A percentile compares a stretch with the other conserved stretches of the same genome.
Conservation (phyloP, 1,140 invertebrate species). For the Philotrypesis tridentata region DNA sequence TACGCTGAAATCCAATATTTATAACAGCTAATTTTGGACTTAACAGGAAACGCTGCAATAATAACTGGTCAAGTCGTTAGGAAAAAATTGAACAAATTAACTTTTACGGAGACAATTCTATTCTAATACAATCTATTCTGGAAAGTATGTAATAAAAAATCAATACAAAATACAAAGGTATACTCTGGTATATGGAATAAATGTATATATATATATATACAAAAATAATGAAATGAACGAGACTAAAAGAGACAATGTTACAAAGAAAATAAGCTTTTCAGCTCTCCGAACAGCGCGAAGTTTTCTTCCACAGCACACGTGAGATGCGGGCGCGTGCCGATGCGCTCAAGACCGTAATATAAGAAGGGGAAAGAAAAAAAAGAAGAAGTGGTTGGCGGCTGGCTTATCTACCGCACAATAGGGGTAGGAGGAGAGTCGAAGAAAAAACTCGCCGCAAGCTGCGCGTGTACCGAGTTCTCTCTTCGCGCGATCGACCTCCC, state of each 20-base stretch:
- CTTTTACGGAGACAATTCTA: no score
- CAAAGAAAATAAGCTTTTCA: background rate
- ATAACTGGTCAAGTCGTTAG: no score
- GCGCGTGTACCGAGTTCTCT: background rate
- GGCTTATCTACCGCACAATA: constrained; percentile 27
- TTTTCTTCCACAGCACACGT: background rate
- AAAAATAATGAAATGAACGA: constrained; percentile 42
- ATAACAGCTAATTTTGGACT: no score
- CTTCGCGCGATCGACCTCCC: background rate
- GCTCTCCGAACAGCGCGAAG: background rate
- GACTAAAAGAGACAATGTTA: constrained; percentile 4
- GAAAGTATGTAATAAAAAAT: background rate
- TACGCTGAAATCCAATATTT: no score
- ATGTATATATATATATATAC: background rate
- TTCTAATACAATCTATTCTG: no score
- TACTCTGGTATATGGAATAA: background rate
- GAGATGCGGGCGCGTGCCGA: constrained; percentile 6
- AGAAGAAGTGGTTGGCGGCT: constrained; percentile 31
- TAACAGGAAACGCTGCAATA: no score
- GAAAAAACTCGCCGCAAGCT: constrained; percentile 31
- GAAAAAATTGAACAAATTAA: no score
- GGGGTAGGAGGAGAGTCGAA: background rate
- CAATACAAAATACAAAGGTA: background rate
- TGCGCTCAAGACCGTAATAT: background rate
- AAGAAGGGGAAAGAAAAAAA: background rate